phyloP scores from a whole-genome alignment of 2,797 vertebrate species.

The Neosilurus mollespiculum region DNA sequence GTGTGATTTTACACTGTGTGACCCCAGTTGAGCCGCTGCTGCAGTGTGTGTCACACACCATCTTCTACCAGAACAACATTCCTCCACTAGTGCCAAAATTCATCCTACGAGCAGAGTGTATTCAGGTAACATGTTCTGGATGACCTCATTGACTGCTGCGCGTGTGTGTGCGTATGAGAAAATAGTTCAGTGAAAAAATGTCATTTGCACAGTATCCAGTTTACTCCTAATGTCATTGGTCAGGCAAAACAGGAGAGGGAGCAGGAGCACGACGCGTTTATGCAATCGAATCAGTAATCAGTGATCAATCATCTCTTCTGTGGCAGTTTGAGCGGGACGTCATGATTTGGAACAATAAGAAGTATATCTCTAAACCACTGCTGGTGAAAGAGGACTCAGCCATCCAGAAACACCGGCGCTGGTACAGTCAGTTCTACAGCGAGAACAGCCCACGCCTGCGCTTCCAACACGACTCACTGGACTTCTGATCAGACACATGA shows the following conservation, averaged over 20 bases:
- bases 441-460: constrained; percentile 71
- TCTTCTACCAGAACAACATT: constrained; percentile 78
- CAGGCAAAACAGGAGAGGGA: background rate
- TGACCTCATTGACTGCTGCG: background rate
- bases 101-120: constrained; percentile 75
- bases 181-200: background rate
- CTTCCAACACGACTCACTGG: constrained; percentile 64
- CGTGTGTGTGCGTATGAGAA: background rate
- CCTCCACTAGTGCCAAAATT: constrained; percentile 78
- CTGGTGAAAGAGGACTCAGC: constrained; percentile 80
- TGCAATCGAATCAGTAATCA: background rate
- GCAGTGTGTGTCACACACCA: constrained; percentile 80
- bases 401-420: constrained; percentile 80
- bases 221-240: background rate
- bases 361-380: constrained; percentile 76
- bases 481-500: constrained; percentile 68
- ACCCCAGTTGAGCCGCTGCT: constrained; percentile 82
- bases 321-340: constrained; percentile 81
- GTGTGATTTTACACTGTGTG: constrained; percentile 79
- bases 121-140: constrained; percentile 71
- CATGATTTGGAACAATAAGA: constrained; percentile 90
- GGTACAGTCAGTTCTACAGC: constrained; percentile 86
- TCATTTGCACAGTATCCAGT: background rate
- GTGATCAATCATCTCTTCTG: constrained; percentile 2
- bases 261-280: background rate